These are phyloP conservation scores for Hystrix brachyura DNA, from an alignment of 2,113 vertebrate species.

Conservation along the genomic window DNA sequence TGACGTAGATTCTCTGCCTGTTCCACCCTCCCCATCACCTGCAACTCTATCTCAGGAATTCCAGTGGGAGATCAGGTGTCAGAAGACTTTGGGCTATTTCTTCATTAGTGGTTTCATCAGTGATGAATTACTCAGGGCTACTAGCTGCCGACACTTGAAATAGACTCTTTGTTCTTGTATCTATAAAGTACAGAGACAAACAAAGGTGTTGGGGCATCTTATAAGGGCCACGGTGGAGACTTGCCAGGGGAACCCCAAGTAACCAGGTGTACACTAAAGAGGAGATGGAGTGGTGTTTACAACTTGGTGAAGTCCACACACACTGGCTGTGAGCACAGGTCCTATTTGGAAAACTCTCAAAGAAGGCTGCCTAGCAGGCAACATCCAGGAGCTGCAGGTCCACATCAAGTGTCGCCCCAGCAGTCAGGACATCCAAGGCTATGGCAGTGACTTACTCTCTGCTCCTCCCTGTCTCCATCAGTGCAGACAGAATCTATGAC, in stretches of 20 bases:
- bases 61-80: background rate
- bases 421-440: background rate
- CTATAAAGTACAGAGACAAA: background rate
- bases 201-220: background rate
- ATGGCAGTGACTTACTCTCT: background rate
- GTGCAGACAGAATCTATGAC: background rate
- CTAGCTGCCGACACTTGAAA: background rate
- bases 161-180: background rate
- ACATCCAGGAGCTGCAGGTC: background rate
- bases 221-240: rapidly evolving
- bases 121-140: background rate
- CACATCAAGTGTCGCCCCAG: background rate
- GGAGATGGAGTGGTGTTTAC: background rate
- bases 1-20: background rate
- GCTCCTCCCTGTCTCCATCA: background rate
- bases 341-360: background rate
- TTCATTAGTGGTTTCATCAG: background rate
- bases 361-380: background rate
- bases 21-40: background rate
- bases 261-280: background rate
- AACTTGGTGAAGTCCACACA: background rate
- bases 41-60: background rate
- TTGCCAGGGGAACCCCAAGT: background rate
- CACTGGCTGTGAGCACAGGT: background rate
- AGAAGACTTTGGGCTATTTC: background rate